Conservation (phyloP, 2,797 vertebrate species). For the Harpagifer antarcticus region DNA sequence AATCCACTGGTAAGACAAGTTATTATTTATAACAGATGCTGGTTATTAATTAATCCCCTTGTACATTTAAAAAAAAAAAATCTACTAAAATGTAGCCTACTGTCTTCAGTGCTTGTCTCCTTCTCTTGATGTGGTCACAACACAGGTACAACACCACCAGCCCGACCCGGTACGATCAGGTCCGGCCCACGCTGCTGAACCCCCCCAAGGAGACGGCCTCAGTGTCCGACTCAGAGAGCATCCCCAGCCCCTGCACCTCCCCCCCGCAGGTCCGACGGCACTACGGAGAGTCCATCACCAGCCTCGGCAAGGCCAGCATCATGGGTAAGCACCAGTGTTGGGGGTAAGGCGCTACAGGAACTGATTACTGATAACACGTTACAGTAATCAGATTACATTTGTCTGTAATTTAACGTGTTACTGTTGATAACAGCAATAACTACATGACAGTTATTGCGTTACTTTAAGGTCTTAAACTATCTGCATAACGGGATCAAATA, state of each 20-base stretch:
- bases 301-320: slow-evolving; percentile 95
- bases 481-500: too few species aligned
- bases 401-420: too few species aligned
- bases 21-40: background rate
- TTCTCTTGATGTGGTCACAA: background rate
- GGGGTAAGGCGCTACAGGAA: background rate
- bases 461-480: too few species aligned
- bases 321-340: slow-evolving; percentile 83
- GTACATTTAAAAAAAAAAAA: background rate
- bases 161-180: slow-evolving; percentile 90
- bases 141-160: slow-evolving; percentile 91
- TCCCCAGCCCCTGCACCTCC: slow-evolving; percentile 93
- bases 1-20: slow-evolving; percentile 90
- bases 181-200: slow-evolving; percentile 92
- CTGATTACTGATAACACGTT: too few species aligned
- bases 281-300: slow-evolving; percentile 96
- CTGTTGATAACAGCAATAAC: too few species aligned
- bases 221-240: slow-evolving; percentile 87
- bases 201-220: slow-evolving; percentile 87
- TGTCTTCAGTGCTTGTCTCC: background rate
- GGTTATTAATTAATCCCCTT: background rate
- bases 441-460: too few species aligned
- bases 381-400: too few species aligned
- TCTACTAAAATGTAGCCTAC: background rate
- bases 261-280: slow-evolving; percentile 90